Evolutionary conservation across 2,797 vertebrate genomes (phyloP), one percentile per base, ranked within the genome.

Genomic region (Clarias platycephalus): DNA sequence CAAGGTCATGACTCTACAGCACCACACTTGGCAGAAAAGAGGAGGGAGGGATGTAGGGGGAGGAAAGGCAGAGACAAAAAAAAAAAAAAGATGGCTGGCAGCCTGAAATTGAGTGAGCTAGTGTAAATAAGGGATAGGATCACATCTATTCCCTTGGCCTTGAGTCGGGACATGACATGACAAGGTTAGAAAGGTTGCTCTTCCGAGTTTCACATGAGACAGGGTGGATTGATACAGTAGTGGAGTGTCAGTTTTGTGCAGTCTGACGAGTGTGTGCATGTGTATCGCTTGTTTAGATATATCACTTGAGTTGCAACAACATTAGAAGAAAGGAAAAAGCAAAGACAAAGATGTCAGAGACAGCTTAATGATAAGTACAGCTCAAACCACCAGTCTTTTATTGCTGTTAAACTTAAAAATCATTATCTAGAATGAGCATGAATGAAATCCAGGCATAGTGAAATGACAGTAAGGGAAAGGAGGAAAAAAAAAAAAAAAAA

Each of bases 351-450:
- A 20, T 28, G 68, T 76, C 49, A 81, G 63, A 84, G 16, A 81
- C 24, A 63, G 78, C 86, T 84, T 62, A 75, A 80, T 57, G 75
- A 87, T 74, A 49, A 84, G 70, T 16, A 74, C 75, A 70, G 63
- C 80, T 40, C 76, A 66, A 86, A 81, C 60, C 85, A 72, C 89
- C 90, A 94, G 94, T 91, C 87, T 93, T 95, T 95, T 96, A 96
- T 96, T 96, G 94, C 94, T 95, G 90, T 95, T 94, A 93, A 94
- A 94, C 93, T 92, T 88, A 92, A 94, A 93, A 93, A 88, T 75
- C 89, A 87, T 89, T 87, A 89, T 82, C 92, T 87, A 90, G 88
- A 92, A 93, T 81, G 74, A 83, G 84, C 72, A 76, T 55, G 40
- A 66, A 83, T 31, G 18, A 80, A 86, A 89, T 72, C 57, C 64